phyloP scores from a whole-genome alignment of 2,113 vertebrate species.

The Dinomys branickii region DNA sequence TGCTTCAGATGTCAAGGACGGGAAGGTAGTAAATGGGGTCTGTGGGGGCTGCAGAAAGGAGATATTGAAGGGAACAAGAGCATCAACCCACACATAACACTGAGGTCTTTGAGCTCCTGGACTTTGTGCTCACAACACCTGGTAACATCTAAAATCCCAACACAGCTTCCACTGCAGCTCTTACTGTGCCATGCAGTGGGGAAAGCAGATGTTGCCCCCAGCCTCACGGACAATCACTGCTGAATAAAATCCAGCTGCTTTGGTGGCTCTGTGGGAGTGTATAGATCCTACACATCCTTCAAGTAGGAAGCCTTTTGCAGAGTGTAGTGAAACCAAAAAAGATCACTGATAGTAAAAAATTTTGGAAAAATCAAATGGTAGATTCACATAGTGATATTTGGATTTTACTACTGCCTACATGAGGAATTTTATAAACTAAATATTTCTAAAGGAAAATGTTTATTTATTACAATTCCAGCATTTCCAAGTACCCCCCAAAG shows the following conservation, averaged over 20 bases:
- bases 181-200: not conserved
- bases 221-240: not conserved
- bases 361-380: not conserved
- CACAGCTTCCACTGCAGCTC: too few species aligned
- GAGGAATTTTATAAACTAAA: not conserved
- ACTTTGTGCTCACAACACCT: not conserved
- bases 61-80: not conserved
- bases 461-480: not conserved
- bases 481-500: not conserved
- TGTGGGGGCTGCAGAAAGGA: not conserved
- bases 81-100: not conserved
- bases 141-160: not conserved
- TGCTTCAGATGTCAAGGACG: not conserved
- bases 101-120: not conserved
- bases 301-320: not conserved
- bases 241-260: not conserved
- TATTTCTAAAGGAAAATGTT: not conserved
- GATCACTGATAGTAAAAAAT: not conserved
- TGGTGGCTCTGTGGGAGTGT: accelerated
- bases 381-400: not conserved
- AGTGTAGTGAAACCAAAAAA: not conserved
- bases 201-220: not conserved
- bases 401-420: not conserved
- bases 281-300: not conserved
- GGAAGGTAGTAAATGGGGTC: not conserved